Percentiles rank a stretch among this genome's conserved stretches.
These are phyloP conservation scores for Mesitornis unicolor DNA, from an alignment of 2,113 vertebrate genomes.

Conservation along the genomic window DNA sequence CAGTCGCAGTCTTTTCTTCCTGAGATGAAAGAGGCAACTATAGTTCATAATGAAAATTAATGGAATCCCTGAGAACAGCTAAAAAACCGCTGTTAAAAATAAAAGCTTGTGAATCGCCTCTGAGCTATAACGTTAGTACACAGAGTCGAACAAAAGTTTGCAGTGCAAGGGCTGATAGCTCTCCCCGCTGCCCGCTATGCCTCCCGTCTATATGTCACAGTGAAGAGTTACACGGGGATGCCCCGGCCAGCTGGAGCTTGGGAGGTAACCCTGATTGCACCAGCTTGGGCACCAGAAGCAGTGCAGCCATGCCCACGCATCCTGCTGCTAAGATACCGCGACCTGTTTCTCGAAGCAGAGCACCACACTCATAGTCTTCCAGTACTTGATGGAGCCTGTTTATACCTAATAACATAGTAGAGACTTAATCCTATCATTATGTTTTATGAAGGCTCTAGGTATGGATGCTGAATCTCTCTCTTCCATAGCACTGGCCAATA, in stretches of 20 bases:
- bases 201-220: fast-evolving
- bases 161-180: background rate
- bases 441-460: background rate
- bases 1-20: conserved; percentile 32
- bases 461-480: background rate
- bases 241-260: background rate
- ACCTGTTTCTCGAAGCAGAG: background rate
- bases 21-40: conserved; percentile 35
- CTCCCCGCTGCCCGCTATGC: background rate
- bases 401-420: background rate
- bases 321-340: fast-evolving
- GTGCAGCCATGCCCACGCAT: fast-evolving
- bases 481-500: background rate
- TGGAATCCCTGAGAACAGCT: conserved; percentile 3
- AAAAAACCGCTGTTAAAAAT: background rate
- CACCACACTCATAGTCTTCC: background rate
- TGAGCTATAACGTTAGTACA: background rate
- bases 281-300: background rate
- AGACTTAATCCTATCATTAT: background rate
- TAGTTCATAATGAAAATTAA: conserved; percentile 51
- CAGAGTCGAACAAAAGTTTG: background rate
- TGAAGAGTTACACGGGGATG: background rate
- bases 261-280: background rate
- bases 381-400: background rate
- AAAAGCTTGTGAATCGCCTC: conserved; percentile 15